These are phyloP conservation scores for Apotomis betuletana DNA, from an alignment of 2,888 invertebrate species.

Conservation along the genomic window DNA sequence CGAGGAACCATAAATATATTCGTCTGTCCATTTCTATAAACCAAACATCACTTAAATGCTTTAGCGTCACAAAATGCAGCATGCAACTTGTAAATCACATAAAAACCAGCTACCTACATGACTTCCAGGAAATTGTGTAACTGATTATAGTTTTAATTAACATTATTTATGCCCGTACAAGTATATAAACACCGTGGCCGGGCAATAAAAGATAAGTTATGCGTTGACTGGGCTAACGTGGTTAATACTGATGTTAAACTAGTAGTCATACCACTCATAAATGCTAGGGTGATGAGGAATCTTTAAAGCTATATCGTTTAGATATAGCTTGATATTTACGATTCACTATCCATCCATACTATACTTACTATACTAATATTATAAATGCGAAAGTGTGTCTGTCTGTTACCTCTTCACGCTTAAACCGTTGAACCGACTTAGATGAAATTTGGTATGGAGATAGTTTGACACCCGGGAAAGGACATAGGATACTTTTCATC, in stretches of 20 bases:
- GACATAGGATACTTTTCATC: too few species aligned
- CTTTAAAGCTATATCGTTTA: too few species aligned
- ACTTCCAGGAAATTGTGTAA: conserved; percentile 31
- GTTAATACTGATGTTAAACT: conserved; percentile 12
- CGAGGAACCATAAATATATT: neutral
- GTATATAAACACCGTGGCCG: conserved; percentile 14
- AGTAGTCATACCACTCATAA: neutral
- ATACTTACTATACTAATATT: too few species aligned
- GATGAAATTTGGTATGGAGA: too few species aligned
- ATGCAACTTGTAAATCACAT: conserved; percentile 19
- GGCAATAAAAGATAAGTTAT: conserved; percentile 36
- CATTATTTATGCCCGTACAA: conserved; percentile 33
- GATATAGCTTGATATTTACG: too few species aligned
- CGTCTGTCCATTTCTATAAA: neutral
- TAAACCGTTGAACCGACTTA: too few species aligned
- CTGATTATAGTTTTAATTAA: conserved; percentile 31
- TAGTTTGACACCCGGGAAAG: too few species aligned
- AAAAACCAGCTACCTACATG: conserved; percentile 31
- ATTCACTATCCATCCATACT: too few species aligned
- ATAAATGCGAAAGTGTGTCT: too few species aligned
- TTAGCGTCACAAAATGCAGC: neutral
- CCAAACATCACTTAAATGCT: neutral
- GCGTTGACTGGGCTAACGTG: conserved; percentile 4
- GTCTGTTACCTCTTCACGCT: too few species aligned
- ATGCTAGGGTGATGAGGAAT: neutral